Evolutionary conservation across 2,113 vertebrate species (phyloP).

Genomic region (Tyrannus savana): DNA sequence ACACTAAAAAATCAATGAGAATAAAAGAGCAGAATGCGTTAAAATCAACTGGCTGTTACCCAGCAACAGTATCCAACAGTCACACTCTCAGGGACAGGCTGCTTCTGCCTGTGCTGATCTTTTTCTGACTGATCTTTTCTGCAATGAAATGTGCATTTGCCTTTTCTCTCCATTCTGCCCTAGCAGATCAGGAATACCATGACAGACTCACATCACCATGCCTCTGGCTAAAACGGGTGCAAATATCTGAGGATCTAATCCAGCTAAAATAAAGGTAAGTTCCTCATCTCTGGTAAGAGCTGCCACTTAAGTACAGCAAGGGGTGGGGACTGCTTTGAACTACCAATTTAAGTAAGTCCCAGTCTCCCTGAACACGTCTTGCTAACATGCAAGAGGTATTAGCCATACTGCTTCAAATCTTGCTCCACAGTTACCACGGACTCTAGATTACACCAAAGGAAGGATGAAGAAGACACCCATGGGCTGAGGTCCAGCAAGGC

Average conservation of each 20-base stretch:
- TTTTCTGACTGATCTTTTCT: background rate
- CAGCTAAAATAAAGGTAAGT: background rate
- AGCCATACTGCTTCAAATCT: background rate
- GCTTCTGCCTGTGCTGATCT: background rate
- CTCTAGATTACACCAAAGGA: background rate
- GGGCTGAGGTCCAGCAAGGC: background rate
- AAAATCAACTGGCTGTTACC: conserved; percentile 27
- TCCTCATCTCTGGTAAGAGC: background rate
- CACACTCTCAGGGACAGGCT: background rate
- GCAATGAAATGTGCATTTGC: background rate
- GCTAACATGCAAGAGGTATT: background rate
- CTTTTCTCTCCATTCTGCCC: background rate
- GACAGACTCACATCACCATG: background rate
- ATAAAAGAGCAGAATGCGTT: background rate
- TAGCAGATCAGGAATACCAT: background rate
- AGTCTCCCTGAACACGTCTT: background rate
- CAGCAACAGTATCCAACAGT: conserved; percentile 29
- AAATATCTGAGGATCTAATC: background rate
- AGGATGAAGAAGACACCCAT: background rate
- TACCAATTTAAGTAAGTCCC: background rate
- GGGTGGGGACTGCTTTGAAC: background rate
- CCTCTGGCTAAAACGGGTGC: background rate
- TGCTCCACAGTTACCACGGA: background rate
- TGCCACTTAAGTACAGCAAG: background rate
- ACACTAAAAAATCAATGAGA: background rate